Base-by-base conservation (phyloP, 2,113 vertebrate species). In the Rousettus leschenaultii region DNA sequence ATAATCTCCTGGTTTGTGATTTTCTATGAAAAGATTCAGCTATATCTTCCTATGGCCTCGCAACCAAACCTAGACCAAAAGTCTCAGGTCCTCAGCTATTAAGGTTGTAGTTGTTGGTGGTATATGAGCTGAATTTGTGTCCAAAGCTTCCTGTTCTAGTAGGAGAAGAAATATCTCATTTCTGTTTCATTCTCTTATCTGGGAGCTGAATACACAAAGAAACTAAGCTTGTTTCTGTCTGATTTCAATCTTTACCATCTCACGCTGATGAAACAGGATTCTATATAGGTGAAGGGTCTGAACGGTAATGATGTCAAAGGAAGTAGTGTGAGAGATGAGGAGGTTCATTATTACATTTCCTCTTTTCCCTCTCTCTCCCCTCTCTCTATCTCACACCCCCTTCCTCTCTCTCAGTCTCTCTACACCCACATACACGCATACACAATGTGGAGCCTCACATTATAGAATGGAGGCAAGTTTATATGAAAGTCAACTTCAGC, bases 321-420 rank as follows among this genome's bases (percentile, higher is more conserved):
- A 70, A 33, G 16, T n/a, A 6, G 48, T 15, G 21, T n/a, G 26
- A 30, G 11, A 89, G 45, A 45, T 74, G 78, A 78, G 18, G 7
- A 40, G 18, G 53, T 53, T n/a, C 21, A 48, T 73, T 48, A 6
- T 82, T 59, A 3, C 28, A 51, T 63, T 71, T 84, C 28, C 6
- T 18, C 35, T 83, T 70, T 45, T 75, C 19, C 5, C 12, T 74
- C 57, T 14, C 26, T 78, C 24, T n/a, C 7, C 43, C 16, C 26
- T 0, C 10, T 15, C 26, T 68, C 15, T 4, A 28, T 24, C 4
- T 19, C 3, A 22, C 1, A 94, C 86, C 66, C 82, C 61, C 66
- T 77, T 94, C 94, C 96, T 94, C 95, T 98, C 66, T 70, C 43
- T n/a, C 22, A 98, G 93, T 98, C 26, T 73, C 30, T 61, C 53